A percentile compares a stretch with the other conserved stretches of the same genome.
These are phyloP conservation scores for Formicarius rufipectus DNA, from an alignment of 2,113 vertebrate species.

Conservation along the genomic window DNA sequence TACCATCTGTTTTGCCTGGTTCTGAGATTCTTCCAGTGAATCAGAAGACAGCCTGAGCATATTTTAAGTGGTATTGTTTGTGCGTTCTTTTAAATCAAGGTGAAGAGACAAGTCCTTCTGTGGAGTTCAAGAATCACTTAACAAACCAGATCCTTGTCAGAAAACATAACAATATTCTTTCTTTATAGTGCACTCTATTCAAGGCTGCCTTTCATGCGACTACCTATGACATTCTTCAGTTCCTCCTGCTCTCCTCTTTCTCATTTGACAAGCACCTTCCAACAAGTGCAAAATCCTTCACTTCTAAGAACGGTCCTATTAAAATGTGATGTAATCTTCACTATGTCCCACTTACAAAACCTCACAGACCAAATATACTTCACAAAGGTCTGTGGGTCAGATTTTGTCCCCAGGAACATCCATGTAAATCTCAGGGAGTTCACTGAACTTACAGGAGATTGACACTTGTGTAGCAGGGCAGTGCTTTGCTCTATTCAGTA, in stretches of 20 bases:
- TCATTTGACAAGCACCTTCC: constrained; percentile 48
- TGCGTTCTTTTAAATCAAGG: constrained; percentile 56
- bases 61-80: constrained; percentile 64
- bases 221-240: constrained; percentile 50
- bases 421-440: neutral
- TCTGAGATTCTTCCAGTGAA: constrained; percentile 43
- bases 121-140: constrained; percentile 67
- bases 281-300: constrained; percentile 38
- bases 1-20: constrained; percentile 61
- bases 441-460: neutral
- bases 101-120: constrained; percentile 51
- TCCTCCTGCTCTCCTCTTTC: constrained; percentile 39
- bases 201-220: constrained; percentile 42
- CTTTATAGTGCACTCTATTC: constrained; percentile 57
- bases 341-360: neutral
- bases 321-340: constrained; percentile 14
- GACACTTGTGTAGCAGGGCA: neutral
- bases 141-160: constrained; percentile 58
- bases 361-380: neutral
- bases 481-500: neutral
- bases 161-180: constrained; percentile 63
- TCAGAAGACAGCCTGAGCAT: constrained; percentile 53
- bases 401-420: neutral
- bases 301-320: constrained; percentile 12
- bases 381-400: neutral